A percentile compares a stretch with the other conserved stretches of the same genome.
Conservation (phyloP, 2,797 vertebrate species). For the Masticophis lateralis region DNA sequence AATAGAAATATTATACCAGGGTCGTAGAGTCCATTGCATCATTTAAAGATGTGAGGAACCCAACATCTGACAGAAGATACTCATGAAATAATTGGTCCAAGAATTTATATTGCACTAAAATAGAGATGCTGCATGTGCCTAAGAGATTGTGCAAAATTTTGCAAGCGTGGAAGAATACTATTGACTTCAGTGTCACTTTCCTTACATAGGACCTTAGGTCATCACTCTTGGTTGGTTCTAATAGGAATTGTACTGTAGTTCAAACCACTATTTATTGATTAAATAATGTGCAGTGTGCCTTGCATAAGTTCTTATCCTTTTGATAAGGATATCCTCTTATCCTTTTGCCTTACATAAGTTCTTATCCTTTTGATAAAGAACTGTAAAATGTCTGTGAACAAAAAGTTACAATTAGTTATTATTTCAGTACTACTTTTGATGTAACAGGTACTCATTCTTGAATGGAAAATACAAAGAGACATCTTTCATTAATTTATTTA, state of each 20-base stretch:
- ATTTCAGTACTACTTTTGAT: conserved; percentile 18
- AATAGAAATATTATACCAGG: background rate
- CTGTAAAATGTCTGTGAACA: background rate
- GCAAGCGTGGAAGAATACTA: background rate
- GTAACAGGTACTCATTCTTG: conserved; percentile 30
- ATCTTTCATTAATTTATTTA: conserved; percentile 39
- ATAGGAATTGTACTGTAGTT: background rate
- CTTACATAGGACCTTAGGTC: background rate
- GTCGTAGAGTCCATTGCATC: background rate
- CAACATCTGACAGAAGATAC: no score
- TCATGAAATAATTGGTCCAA: background rate
- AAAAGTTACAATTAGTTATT: background rate
- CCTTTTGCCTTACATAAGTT: background rate
- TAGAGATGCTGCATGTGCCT: background rate
- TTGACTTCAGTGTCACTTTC: background rate
- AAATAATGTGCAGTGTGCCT: background rate
- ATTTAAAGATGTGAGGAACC: background rate
- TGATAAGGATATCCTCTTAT: background rate
- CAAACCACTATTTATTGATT: background rate
- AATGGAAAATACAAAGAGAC: conserved; percentile 38
- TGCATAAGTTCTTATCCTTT: background rate
- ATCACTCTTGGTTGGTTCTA: background rate
- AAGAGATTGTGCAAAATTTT: background rate
- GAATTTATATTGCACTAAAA: background rate
- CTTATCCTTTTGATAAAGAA: conserved; percentile 27